Percentiles rank a stretch among this genome's conserved stretches.
Evolutionary conservation across 2,113 vertebrate species (phyloP).

Genomic region (Nothobranchius kuhntae): DNA sequence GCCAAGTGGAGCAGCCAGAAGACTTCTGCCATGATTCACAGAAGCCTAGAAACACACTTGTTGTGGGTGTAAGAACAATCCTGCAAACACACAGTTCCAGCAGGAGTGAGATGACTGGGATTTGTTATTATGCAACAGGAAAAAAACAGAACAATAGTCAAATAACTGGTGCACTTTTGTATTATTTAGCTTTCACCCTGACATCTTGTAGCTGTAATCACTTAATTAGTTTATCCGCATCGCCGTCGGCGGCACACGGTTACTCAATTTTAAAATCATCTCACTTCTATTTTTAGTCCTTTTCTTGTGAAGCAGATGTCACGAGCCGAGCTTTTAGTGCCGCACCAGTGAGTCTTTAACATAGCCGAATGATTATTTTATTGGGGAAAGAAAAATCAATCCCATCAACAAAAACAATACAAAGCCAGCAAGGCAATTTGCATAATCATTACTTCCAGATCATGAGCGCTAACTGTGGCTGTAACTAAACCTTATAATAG

Average conservation of each 20-base stretch:
- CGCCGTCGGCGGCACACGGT: slow-evolving; percentile 14
- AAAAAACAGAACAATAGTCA: not conserved
- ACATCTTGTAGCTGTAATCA: slow-evolving; percentile 37
- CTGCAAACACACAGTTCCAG: slow-evolving; percentile 32
- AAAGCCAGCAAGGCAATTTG: slow-evolving; percentile 44
- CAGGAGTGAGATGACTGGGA: slow-evolving; percentile 3
- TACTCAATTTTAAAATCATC: slow-evolving; percentile 8
- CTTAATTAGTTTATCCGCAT: slow-evolving; percentile 28
- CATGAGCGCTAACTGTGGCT: slow-evolving; percentile 5
- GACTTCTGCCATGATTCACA: slow-evolving; percentile 51
- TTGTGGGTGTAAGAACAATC: slow-evolving; percentile 51
- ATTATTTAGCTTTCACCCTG: slow-evolving; percentile 31
- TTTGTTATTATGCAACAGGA: slow-evolving; percentile 31
- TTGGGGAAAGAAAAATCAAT: slow-evolving; percentile 41
- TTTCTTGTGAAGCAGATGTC: slow-evolving; percentile 3
- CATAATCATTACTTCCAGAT: slow-evolving; percentile 44
- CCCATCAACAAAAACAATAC: slow-evolving; percentile 47
- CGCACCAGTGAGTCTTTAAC: slow-evolving; percentile 15
- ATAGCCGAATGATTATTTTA: slow-evolving; percentile 31
- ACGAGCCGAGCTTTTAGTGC: slow-evolving; percentile 20
- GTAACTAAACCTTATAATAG: not conserved
- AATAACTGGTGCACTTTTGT: not conserved
- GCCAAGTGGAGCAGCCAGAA: slow-evolving; percentile 63
- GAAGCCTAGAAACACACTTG: slow-evolving; percentile 50
- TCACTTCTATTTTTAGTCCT: slow-evolving; percentile 15